Evolutionary conservation across 1,140 invertebrate genomes (phyloP), one percentile per base, ranked within the genome.

Genomic region (Brachionus rubens): DNA sequence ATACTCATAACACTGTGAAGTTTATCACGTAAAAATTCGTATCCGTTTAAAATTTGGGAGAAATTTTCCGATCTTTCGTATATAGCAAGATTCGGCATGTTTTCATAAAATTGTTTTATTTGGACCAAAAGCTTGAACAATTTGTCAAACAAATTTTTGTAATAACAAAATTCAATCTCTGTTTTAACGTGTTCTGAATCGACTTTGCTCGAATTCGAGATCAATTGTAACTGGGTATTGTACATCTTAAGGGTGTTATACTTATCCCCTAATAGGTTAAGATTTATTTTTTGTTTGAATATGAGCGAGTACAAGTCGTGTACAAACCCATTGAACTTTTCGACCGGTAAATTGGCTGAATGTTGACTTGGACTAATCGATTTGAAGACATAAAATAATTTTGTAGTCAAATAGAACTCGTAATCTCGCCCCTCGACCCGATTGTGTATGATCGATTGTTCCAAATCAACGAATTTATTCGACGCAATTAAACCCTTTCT

Each of bases 51-150:
- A n/a, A n/a, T n/a, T n/a, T n/a, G n/a, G n/a, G n/a, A n/a, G n/a
- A n/a, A n/a, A n/a, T n/a, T n/a, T n/a, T n/a, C n/a, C n/a, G n/a
- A n/a, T n/a, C n/a, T n/a, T n/a, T n/a, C n/a, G n/a, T n/a, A n/a
- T n/a, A 19, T 14, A 16, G 28, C 54, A 14, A 59, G 19, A 59
- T 59, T 59, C n/a, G 10, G 7, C 21, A 59, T 16, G 36, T 19
- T 59, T n/a, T 65, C 40, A n/a, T 65, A 65, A 28, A 65, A 65
- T 24, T 21, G 26, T 10, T 65, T 43, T 12, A 65, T 65, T 65
- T 65, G 36, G 10, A 43, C 7, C 0, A 65, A 9, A 12, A 65
- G 28, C 43, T 65, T 65, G 41, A 9, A 24, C n/a, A n/a, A n/a
- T n/a, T n/a, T n/a, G n/a, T n/a, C n/a, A n/a, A n/a, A n/a, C n/a